phyloP scores from a whole-genome alignment of 1,140 invertebrate species.

The Drosophila athabasca region DNA sequence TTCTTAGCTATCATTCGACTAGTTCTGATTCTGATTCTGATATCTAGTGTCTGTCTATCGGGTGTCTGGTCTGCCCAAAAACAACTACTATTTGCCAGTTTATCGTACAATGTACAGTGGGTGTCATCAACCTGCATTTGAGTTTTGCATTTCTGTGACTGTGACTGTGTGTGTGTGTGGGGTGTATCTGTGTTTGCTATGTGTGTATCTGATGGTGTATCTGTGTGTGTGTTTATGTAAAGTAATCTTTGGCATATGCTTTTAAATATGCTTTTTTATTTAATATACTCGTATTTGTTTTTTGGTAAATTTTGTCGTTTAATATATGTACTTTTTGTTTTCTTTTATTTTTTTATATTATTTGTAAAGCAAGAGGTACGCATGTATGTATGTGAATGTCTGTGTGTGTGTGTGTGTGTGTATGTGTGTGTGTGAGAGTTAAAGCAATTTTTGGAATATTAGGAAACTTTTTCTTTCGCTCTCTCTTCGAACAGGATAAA shows the following conservation, averaged over 20 bases:
- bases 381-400: slow-evolving; percentile 63
- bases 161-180: slow-evolving; percentile 9
- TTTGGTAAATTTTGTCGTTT: slow-evolving; percentile 52
- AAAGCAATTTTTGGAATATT: slow-evolving; percentile 73
- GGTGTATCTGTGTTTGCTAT: slow-evolving; percentile 12
- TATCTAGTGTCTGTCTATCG: slow-evolving; percentile 45
- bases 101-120: slow-evolving; percentile 66
- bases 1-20: slow-evolving; percentile 49
- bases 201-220: slow-evolving; percentile 10
- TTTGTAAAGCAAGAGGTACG: slow-evolving; percentile 80
- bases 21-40: slow-evolving; percentile 32
- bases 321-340: slow-evolving; percentile 53
- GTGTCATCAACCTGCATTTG: slow-evolving; percentile 17
- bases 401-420: slow-evolving; percentile 24
- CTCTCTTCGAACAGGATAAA: slow-evolving; percentile 37
- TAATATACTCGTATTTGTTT: slow-evolving; percentile 48
- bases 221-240: slow-evolving; percentile 37
- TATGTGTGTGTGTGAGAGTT: slow-evolving; percentile 30
- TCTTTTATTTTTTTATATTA: slow-evolving; percentile 45
- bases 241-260: slow-evolving; percentile 64
- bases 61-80: slow-evolving; percentile 25
- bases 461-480: slow-evolving; percentile 50
- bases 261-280: slow-evolving; percentile 54
- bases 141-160: slow-evolving; percentile 24
- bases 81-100: slow-evolving; percentile 55